Evolutionary conservation across 2,113 vertebrate species (phyloP), one percentile per base, ranked within the genome.

Genomic region (Regulus satrapa): DNA sequence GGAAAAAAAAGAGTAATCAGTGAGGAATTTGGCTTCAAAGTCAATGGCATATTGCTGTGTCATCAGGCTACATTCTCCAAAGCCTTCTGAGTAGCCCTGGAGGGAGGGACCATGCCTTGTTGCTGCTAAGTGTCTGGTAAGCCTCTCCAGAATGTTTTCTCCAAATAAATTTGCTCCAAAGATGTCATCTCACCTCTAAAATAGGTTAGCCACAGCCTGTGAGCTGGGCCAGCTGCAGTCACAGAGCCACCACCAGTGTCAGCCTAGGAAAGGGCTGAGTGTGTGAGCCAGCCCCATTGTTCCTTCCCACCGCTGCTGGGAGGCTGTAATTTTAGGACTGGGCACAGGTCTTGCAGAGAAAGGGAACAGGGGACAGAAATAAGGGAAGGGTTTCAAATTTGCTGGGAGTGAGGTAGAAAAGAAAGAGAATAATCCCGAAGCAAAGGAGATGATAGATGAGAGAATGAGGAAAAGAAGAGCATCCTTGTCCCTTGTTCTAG

Each of bases 231-330:
- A 69, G 15, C 20, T 58, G 16, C 9, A 6, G 9, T 29, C 18
- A 34, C 74, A 78, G 15, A 52, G 23, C 15, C 46, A 71, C 12
- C 9, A 43, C 12, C 52, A 43, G 29, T 0, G 0, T 38, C 40
- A 54, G 3, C 5, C 8, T 0, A 0, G 34, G 32, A 76, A 38
- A 68, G 18, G 24, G 8, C 18, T 63, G 14, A 1, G 1, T 0
- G 1, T 32, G 26, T 24, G 38, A 41, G 52, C 10, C 46, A 67
- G 34, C 6, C 8, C 18, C 2, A 1, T 18, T 15, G 12, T 1
- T 31, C 32, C 28, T 73, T 63, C 29, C 16, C 17, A 24, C 17
- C 34, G 8, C 51, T 43, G 10, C 28, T 59, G 40, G 8, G 36
- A 59, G 91, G 10, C 10, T 45, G 36, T 16, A 20, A 31, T 19